phyloP scores from a whole-genome alignment of 2,113 vertebrate genomes.

The Scomber scombrus region DNA sequence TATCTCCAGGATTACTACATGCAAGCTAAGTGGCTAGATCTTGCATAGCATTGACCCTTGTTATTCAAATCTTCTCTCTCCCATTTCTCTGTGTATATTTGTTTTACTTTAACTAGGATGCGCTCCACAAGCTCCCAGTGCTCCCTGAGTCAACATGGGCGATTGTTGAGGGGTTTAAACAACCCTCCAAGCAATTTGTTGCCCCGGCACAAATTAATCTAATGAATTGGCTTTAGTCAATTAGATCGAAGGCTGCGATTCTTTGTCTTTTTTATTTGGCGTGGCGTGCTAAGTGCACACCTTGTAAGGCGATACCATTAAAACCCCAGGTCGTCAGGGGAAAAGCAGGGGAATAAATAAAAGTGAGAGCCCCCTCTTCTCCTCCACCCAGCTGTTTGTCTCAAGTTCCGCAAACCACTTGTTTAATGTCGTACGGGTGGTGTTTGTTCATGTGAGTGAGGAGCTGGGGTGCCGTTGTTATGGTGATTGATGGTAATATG shows the following conservation, averaged over 20 bases:
- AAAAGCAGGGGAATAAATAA: constrained; percentile 62
- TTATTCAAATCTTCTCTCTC: constrained; percentile 12
- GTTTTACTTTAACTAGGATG: constrained; percentile 54
- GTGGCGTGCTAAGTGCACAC: constrained; percentile 65
- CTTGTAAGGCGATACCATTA: constrained; percentile 68
- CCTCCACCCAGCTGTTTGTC: background rate
- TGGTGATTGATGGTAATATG: constrained; percentile 44
- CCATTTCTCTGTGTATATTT: constrained; percentile 52
- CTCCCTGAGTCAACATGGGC: constrained; percentile 69
- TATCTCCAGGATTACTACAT: constrained; percentile 18
- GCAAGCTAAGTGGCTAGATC: background rate
- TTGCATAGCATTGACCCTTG: constrained; percentile 23
- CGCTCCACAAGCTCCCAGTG: constrained; percentile 17
- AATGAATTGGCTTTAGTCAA: constrained; percentile 79
- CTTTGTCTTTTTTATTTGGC: constrained; percentile 65
- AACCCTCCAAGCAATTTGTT: constrained; percentile 81
- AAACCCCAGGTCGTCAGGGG: constrained; percentile 47
- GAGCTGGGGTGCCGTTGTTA: constrained; percentile 3
- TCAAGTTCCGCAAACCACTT: background rate
- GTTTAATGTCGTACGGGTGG: background rate
- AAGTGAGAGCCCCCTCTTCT: constrained; percentile 8
- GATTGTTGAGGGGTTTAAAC: constrained; percentile 81
- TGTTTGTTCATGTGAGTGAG: background rate
- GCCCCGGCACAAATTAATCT: constrained; percentile 70
- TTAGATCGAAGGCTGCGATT: constrained; percentile 69